Conservation (phyloP, 1,140 invertebrate genomes). For the Drosophila lowei region DNA sequence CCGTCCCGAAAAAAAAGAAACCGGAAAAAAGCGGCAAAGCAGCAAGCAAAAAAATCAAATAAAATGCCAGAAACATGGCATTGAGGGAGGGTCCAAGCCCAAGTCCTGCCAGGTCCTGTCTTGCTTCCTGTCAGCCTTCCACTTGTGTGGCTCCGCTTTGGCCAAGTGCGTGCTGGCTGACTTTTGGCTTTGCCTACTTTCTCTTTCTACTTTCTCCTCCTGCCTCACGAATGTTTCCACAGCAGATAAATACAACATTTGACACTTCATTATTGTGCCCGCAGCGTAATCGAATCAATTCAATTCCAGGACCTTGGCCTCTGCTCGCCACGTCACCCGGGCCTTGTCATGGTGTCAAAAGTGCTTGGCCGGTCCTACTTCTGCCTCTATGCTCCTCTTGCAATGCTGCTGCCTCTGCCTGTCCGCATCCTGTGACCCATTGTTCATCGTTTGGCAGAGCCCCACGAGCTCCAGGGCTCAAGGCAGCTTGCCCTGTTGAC, state of each 20-base stretch:
- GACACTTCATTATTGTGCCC: slow-evolving; percentile 83
- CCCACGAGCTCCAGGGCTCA: slow-evolving; percentile 60
- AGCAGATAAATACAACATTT: slow-evolving; percentile 82
- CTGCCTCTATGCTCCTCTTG: slow-evolving; percentile 7
- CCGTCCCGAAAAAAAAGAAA: slow-evolving; percentile 4
- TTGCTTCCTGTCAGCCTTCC: slow-evolving; percentile 58
- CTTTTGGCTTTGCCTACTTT: slow-evolving; percentile 40
- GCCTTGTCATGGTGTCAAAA: slow-evolving; percentile 70
- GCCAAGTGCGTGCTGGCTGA: slow-evolving; percentile 25
- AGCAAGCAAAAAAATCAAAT: slow-evolving; percentile 60
- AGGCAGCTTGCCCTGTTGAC: slow-evolving; percentile 80
- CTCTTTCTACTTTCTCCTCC: slow-evolving; percentile 3
- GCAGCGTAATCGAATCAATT: slow-evolving; percentile 83
- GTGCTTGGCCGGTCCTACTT: slow-evolving; percentile 62
- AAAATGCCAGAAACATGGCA: slow-evolving; percentile 76
- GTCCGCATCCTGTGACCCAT: slow-evolving; percentile 16
- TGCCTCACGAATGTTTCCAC: slow-evolving; percentile 65
- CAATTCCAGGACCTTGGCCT: slow-evolving; percentile 52
- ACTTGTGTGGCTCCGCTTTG: slow-evolving; percentile 6
- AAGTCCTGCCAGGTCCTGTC: slow-evolving; percentile 27
- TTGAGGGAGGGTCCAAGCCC: slow-evolving; percentile 34
- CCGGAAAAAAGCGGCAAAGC: slow-evolving; percentile 28
- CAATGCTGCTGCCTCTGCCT: slow-evolving; percentile 4
- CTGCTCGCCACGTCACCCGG: slow-evolving; percentile 22
- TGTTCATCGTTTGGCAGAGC: slow-evolving; percentile 40